Evolutionary conservation across 2,888 invertebrate genomes (phyloP).

Genomic region (Lasioglossum morio): DNA sequence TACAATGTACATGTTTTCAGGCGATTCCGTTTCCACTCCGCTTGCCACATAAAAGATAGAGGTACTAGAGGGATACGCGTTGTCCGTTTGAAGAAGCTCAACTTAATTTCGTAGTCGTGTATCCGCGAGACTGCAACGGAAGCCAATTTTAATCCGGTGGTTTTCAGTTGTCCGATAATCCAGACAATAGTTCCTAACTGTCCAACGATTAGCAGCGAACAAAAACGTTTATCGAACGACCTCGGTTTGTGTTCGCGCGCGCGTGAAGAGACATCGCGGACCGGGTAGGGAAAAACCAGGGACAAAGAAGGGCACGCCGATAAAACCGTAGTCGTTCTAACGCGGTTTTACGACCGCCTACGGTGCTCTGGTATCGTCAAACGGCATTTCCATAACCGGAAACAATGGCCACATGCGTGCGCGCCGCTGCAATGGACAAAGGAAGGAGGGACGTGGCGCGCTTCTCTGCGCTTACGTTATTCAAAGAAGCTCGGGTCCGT

Average conservation of each 20-base stretch:
- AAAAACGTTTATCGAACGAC: constrained; percentile 6
- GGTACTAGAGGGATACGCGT: background rate
- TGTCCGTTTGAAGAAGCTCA: background rate
- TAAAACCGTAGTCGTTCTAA: constrained; percentile 29
- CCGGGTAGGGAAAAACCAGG: background rate
- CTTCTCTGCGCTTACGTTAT: constrained; percentile 5
- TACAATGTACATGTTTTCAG: background rate
- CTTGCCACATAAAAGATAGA: background rate
- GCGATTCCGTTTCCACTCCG: background rate
- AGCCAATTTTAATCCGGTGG: background rate
- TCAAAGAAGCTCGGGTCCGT: constrained; percentile 36
- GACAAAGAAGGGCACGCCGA: constrained; percentile 14
- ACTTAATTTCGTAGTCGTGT: background rate
- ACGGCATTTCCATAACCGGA: constrained; percentile 40
- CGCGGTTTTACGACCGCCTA: constrained; percentile 34
- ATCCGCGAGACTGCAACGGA: background rate
- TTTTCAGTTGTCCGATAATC: constrained; percentile 3
- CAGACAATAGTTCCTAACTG: background rate
- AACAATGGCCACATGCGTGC: constrained; percentile 28
- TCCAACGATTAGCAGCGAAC: background rate
- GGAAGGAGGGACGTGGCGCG: background rate
- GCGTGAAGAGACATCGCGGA: background rate
- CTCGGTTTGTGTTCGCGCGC: background rate
- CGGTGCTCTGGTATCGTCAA: constrained; percentile 29
- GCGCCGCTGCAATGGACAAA: constrained; percentile 16